phyloP scores from a whole-genome alignment of 2,113 vertebrate genomes.

The Emydocephalus ijimae region DNA sequence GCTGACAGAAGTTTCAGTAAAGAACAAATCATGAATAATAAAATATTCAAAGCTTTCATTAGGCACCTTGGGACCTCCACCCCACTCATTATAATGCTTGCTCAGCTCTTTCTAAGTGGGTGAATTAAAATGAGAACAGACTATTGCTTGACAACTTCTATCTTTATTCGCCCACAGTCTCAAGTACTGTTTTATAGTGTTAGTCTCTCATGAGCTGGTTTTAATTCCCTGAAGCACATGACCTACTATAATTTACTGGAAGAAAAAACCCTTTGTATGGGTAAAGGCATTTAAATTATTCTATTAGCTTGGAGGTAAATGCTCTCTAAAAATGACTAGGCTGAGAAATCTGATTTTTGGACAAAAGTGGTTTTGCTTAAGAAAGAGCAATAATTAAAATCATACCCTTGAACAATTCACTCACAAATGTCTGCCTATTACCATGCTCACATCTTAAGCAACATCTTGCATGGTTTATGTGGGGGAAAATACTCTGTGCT shows the following conservation, averaged over 20 bases:
- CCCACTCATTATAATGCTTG: neutral
- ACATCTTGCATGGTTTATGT: no score
- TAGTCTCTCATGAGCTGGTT: rapidly evolving
- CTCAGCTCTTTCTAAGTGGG: conserved; percentile 10
- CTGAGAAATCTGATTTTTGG: neutral
- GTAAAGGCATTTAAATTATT: conserved; percentile 19
- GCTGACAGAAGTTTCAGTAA: conserved; percentile 27
- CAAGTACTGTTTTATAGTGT: neutral
- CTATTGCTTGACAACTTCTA: neutral
- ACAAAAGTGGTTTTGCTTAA: neutral
- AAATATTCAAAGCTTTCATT: neutral
- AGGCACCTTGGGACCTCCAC: neutral
- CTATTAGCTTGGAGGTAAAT: conserved; percentile 5
- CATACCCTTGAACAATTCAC: neutral
- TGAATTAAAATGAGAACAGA: neutral
- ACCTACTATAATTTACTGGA: conserved; percentile 17
- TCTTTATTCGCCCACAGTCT: conserved; percentile 24
- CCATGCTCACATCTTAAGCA: neutral
- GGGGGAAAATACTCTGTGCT: neutral
- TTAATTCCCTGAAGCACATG: conserved; percentile 17
- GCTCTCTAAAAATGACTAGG: neutral
- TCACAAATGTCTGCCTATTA: neutral
- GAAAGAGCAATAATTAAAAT: neutral
- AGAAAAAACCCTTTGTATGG: conserved; percentile 8
- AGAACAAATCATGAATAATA: conserved; percentile 51